Percentiles rank a stretch among this genome's conserved stretches.
phyloP scores from a whole-genome alignment of 1,140 invertebrate genomes.

The Bombus pascuorum region DNA sequence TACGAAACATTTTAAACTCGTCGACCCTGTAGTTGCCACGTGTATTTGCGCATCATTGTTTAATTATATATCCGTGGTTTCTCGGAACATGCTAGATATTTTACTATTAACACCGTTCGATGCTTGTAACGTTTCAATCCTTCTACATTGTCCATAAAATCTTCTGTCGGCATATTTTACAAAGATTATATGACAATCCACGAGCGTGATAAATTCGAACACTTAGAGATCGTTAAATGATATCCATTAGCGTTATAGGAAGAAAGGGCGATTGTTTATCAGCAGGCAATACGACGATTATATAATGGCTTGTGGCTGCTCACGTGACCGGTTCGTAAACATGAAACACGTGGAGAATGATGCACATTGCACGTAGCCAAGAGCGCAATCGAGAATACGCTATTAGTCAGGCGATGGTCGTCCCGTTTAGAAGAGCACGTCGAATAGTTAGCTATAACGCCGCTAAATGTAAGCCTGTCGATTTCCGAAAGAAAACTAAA shows the following conservation, averaged over 20 bases:
- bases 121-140: not conserved
- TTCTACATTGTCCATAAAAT: no score
- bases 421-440: not conserved
- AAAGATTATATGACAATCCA: not conserved
- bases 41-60: not conserved
- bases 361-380: conserved; percentile 7
- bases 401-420: conserved; percentile 7
- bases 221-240: not conserved
- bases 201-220: not conserved
- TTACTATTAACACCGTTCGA: not conserved
- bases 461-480: not conserved
- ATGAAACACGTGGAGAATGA: conserved; percentile 27
- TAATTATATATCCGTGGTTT: not conserved
- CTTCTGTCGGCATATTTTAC: not conserved
- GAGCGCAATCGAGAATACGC: conserved; percentile 18
- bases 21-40: not conserved
- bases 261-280: conserved; percentile 50
- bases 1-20: conserved; percentile 4
- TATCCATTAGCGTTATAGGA: conserved; percentile 1
- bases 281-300: conserved; percentile 37
- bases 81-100: not conserved
- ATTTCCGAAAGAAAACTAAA: conserved; percentile 34
- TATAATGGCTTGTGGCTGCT: conserved; percentile 29
- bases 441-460: not conserved
- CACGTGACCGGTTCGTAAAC: conserved; percentile 50